These are phyloP conservation scores for Monoplex corrugatus DNA, from an alignment of 2,888 invertebrate genomes.

Conservation along the genomic window DNA sequence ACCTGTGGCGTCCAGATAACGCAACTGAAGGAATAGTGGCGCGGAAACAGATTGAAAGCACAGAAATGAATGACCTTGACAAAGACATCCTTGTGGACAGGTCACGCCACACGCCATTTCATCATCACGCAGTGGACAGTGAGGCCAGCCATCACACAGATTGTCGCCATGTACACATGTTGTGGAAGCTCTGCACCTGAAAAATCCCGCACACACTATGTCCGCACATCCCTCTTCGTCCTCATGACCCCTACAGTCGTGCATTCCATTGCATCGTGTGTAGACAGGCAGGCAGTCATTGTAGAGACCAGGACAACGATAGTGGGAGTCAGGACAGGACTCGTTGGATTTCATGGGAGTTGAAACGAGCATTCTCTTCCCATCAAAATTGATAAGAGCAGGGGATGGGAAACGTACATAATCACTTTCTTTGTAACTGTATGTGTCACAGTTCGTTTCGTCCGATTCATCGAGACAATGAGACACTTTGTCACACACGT, in stretches of 20 bases:
- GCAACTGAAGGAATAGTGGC: background rate
- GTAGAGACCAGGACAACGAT: background rate
- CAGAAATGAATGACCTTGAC: too few relatives aligned
- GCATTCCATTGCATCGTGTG: constrained; percentile 16
- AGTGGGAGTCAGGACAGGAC: constrained; percentile 13
- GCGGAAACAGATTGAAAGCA: too few relatives aligned
- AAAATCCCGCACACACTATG: too few relatives aligned
- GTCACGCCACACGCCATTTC: background rate
- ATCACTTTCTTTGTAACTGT: too few relatives aligned
- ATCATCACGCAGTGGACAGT: background rate
- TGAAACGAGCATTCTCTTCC: background rate
- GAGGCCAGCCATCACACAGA: constrained; percentile 28
- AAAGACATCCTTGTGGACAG: background rate
- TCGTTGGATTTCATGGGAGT: background rate
- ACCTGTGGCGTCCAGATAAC: background rate
- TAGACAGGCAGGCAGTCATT: constrained; percentile 29
- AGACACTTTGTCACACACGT: too few relatives aligned
- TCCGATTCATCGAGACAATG: too few relatives aligned
- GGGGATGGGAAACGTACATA: too few relatives aligned
- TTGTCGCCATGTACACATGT: background rate
- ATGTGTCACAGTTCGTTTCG: too few relatives aligned
- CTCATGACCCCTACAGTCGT: constrained; percentile 8
- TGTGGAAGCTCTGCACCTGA: too few relatives aligned
- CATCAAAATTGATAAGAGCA: constrained; percentile 6
- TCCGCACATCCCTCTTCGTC: too few relatives aligned